Base-by-base conservation (phyloP, 2,797 vertebrate genomes). In the Muscicapa striata region DNA sequence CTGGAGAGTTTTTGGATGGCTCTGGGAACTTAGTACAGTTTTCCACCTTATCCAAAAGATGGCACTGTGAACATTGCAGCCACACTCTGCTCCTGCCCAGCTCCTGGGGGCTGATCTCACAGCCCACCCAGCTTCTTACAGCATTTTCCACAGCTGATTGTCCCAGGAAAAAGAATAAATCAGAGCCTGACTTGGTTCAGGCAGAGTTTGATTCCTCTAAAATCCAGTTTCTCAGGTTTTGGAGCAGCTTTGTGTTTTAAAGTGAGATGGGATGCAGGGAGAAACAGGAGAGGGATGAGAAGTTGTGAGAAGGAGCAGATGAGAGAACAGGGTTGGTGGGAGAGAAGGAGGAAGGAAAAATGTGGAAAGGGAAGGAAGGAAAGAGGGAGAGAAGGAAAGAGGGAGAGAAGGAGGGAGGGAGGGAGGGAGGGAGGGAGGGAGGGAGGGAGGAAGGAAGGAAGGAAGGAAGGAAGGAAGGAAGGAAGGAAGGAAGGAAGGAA, bases 21-120 rank as follows among this genome's bases (percentile, higher is more conserved):
- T 46, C 6, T 8, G 2, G 54, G 41, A 57, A 10, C n/a, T 13
- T 2, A 32, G 22, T 15, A 88, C 63, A 85, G 41, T 95, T 94
- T 91, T 89, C 45, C 76, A 32, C 11, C 57, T 61, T 63, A 48
- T 84, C 96, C 96, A 92, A 93, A 85, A 96, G 95, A 95, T 96
- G 95, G 95, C 95, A 91, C 93, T 94, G 62, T 96, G 70, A 76
- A 85, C 94, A 62, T 64, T 77, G 91, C 66, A 68, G 93, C 87
- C 15, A 34, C 3, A 1, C 82, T 87, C 29, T 1, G 26, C 61
- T 57, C 38, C 75, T 2, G 34, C 49, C 45, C 13, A 6, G 2
- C 5, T 38, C 77, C 77, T 5, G 13, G 2, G 13, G 10, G 8
- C 40, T n/a, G 49, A 11, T 24, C 22, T 43, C 40, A 9, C 74